These are phyloP conservation scores for Tragelaphus buxtoni DNA, from an alignment of 2,113 vertebrate species.

Conservation along the genomic window DNA sequence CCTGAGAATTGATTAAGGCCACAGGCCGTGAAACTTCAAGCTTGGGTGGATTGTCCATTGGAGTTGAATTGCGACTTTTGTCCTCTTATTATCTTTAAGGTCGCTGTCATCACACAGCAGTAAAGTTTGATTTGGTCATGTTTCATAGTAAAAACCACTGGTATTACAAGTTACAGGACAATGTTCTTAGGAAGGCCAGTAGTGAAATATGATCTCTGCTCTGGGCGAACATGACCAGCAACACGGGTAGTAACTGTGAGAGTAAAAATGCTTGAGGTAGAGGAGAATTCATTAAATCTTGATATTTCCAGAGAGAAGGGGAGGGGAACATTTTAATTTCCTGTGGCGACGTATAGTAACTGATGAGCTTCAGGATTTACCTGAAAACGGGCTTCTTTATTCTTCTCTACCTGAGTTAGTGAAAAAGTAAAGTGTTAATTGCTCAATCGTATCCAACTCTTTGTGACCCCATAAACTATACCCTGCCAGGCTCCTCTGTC, in stretches of 20 bases:
- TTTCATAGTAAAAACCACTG: background rate
- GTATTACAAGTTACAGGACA: background rate
- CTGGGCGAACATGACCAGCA: accelerated
- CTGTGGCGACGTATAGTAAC: background rate
- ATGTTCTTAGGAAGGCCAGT: background rate
- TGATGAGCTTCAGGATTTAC: background rate
- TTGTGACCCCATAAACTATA: background rate
- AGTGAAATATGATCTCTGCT: background rate
- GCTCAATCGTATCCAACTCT: background rate
- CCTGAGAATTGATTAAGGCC: background rate
- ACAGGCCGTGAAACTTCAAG: background rate
- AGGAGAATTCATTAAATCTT: background rate
- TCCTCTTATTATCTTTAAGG: background rate
- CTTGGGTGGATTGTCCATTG: background rate
- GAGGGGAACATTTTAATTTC: constrained; percentile 6
- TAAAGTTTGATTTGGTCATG: background rate
- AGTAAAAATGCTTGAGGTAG: background rate
- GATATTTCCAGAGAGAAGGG: background rate
- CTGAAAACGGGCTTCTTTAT: background rate
- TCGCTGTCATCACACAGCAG: background rate
- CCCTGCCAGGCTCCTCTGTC: background rate
- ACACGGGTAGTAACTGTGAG: background rate
- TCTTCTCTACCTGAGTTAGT: background rate
- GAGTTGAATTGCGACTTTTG: background rate
- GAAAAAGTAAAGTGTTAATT: background rate